Conservation (phyloP, 2,888 invertebrate species). For the Drosophila mimica region DNA sequence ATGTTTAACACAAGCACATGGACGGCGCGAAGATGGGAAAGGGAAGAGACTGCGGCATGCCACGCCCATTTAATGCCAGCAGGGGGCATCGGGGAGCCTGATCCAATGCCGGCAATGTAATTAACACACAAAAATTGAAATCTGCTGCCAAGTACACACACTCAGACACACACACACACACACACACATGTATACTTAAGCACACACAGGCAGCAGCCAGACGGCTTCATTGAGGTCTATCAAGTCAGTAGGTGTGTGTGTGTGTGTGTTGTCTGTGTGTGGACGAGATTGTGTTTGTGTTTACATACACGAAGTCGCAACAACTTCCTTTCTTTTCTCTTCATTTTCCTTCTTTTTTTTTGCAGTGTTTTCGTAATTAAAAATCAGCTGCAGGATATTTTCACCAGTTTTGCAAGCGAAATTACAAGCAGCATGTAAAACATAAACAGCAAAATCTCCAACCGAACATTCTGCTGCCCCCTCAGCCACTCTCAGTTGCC, state of each 20-base stretch:
- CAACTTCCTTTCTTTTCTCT: constrained; percentile 58
- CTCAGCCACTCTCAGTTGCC: not conserved
- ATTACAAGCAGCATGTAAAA: constrained; percentile 59
- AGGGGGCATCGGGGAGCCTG: constrained; percentile 24
- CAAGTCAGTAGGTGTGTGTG: constrained; percentile 37
- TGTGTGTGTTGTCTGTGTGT: constrained; percentile 19
- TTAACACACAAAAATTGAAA: constrained; percentile 79
- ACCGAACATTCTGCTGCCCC: not conserved
- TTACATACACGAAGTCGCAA: constrained; percentile 72
- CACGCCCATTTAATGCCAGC: constrained; percentile 60
- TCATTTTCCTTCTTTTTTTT: constrained; percentile 16
- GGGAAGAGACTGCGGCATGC: constrained; percentile 23
- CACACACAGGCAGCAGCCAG: constrained; percentile 33
- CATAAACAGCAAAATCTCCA: constrained; percentile 61
- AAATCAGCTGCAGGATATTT: constrained; percentile 79
- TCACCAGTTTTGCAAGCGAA: constrained; percentile 58
- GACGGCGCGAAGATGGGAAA: constrained; percentile 13
- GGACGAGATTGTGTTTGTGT: constrained; percentile 51
- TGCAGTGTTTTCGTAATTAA: constrained; percentile 75
- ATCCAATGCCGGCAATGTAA: constrained; percentile 76
- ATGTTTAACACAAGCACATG: constrained; percentile 71
- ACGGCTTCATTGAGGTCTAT: constrained; percentile 75
- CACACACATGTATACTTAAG: constrained; percentile 18
- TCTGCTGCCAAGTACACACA: constrained; percentile 66
- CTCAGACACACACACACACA: constrained; percentile 18